phyloP scores from a whole-genome alignment of 2,888 invertebrate genomes.

The Loripinus fragilis region DNA sequence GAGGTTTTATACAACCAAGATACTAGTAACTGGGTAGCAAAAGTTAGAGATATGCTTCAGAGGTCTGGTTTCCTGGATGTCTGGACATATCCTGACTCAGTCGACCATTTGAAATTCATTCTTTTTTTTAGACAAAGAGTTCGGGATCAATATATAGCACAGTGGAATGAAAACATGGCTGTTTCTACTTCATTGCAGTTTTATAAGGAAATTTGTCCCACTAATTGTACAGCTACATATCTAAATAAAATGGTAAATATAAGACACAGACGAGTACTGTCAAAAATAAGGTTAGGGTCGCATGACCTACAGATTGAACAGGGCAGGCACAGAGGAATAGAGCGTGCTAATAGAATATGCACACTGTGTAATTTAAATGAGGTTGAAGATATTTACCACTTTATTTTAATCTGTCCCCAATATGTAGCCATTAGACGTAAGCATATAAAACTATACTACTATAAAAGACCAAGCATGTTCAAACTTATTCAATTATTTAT shows the following conservation, averaged over 20 bases:
- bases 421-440: neutral
- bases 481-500: neutral
- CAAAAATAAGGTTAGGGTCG: neutral
- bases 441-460: neutral
- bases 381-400: neutral
- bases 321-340: neutral
- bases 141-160: neutral
- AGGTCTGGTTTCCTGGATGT: neutral
- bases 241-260: neutral
- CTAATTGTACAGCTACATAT: neutral
- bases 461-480: neutral
- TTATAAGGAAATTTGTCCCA: neutral
- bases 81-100: neutral
- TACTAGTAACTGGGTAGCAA: neutral
- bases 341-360: neutral
- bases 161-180: neutral
- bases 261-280: neutral
- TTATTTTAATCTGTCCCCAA: neutral
- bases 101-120: neutral
- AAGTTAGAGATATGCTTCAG: neutral
- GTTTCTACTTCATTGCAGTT: neutral
- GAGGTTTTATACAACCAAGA: neutral
- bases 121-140: neutral
- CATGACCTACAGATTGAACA: neutral
- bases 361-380: neutral